Evolutionary conservation across 2,113 vertebrate genomes (phyloP).

Genomic region (Petaurus breviceps): DNA sequence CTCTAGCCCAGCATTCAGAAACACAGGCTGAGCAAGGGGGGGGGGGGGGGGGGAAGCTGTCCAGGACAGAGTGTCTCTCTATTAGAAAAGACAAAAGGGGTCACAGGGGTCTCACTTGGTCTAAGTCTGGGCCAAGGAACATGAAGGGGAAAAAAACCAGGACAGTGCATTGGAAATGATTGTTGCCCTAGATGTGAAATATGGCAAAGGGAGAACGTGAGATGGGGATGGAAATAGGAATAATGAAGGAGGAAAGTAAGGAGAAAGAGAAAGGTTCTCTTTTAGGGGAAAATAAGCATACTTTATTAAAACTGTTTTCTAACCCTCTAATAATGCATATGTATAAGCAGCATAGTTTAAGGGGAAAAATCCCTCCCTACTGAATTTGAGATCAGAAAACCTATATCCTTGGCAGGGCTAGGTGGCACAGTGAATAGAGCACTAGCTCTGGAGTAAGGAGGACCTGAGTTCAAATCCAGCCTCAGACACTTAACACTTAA

Average conservation of each 20-base stretch:
- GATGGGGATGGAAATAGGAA: background rate
- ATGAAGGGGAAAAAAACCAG: background rate
- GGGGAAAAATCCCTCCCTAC: background rate
- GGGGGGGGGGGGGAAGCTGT: background rate
- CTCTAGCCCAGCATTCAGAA: fast-evolving
- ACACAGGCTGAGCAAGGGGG: background rate
- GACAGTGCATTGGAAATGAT: background rate
- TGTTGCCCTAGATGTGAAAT: background rate
- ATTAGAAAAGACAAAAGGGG: background rate
- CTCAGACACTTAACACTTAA: no score
- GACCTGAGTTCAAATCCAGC: no score
- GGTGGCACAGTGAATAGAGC: no score
- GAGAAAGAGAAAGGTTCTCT: background rate
- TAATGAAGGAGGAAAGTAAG: background rate
- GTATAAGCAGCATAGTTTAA: background rate
- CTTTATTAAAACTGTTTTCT: background rate
- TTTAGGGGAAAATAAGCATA: background rate
- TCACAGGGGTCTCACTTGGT: background rate
- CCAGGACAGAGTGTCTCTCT: background rate
- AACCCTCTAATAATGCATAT: background rate
- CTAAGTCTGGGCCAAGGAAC: background rate
- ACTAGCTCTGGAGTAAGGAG: no score
- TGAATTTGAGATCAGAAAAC: background rate
- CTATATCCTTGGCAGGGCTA: background rate
- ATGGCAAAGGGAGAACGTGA: background rate